These are phyloP conservation scores for Loriculus beryllinus DNA, from an alignment of 2,797 vertebrate genomes.

Conservation along the genomic window DNA sequence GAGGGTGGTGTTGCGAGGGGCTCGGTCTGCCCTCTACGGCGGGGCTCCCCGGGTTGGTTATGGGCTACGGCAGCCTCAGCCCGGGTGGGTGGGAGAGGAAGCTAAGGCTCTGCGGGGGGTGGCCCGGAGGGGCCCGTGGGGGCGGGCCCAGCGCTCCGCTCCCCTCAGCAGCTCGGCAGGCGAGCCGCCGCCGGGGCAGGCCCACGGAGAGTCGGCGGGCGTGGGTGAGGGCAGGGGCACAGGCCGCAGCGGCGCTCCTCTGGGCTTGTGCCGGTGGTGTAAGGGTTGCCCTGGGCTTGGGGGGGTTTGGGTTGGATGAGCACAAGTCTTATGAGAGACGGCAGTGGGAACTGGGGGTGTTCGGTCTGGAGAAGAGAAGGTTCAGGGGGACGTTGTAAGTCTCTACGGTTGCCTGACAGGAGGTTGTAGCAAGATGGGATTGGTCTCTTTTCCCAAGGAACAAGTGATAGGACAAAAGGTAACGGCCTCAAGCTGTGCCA, in stretches of 20 bases:
- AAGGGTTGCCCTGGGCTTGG: not conserved
- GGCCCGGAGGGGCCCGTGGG: not conserved
- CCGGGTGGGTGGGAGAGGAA: not conserved
- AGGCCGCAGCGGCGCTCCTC: not conserved
- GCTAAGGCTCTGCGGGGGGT: not conserved
- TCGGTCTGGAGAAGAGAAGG: not conserved
- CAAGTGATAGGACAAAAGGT: not conserved
- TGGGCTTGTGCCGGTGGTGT: too few relatives aligned
- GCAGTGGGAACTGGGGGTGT: not conserved
- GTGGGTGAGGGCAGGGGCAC: too few relatives aligned
- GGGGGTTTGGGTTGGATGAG: not conserved
- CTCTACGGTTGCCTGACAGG: not conserved
- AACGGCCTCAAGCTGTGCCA: not conserved
- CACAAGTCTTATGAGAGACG: not conserved
- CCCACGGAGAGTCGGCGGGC: too few relatives aligned
- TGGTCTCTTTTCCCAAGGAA: not conserved
- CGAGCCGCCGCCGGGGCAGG: not conserved
- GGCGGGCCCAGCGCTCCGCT: not conserved
- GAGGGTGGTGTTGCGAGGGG: not conserved
- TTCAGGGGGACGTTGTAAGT: not conserved
- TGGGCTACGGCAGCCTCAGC: not conserved
- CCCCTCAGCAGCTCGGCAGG: not conserved
- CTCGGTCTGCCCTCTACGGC: not conserved
- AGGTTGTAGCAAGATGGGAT: not conserved
- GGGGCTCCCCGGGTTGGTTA: rapidly evolving